Evolutionary conservation across 1,140 invertebrate species (phyloP), one percentile per base, ranked within the genome.

Genomic region (Lordiphosa mommai): DNA sequence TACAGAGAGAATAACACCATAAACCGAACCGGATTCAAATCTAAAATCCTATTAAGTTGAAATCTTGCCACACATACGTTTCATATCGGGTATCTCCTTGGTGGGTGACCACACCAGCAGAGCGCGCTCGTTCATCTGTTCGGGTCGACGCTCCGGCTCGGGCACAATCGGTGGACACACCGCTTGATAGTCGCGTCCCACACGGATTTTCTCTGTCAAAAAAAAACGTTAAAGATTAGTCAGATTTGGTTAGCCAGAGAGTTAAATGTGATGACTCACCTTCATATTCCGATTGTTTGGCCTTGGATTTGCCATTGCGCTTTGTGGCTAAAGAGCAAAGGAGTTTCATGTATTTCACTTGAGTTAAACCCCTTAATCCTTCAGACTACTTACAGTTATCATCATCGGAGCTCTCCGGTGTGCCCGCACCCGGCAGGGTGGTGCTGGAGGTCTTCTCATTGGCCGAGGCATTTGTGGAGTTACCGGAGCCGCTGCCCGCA

Each of bases 31-130:
- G n/a, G n/a, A n/a, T n/a, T n/a, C n/a, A n/a, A n/a, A n/a, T n/a
- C n/a, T n/a, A n/a, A n/a, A n/a, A n/a, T n/a, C n/a, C n/a, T n/a
- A n/a, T n/a, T n/a, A n/a, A n/a, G n/a, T n/a, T n/a, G n/a, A n/a
- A n/a, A n/a, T n/a, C n/a, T n/a, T 34, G 9, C n/a, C 36, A 13
- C 14, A 29, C 92, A 93, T 93, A 97, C 96, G 91, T 92, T 96
- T 96, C 37, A 91, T 90, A 88, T 97, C 97, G 20, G 95, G 92
- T 82, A 98, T 95, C 70, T 96, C 93, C 46, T 92, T 92, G 60
- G 95, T 96, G 17, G 98, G 97, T 36, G 96, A 97, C 98, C 98
- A 99, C 13, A 99, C 97, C 20, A 99, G 90, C 47, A 99, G 91
- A 1, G 97, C 97, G 90, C 95, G 92, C 70, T 99, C 97, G 40